These are phyloP conservation scores for Nesometra sesokonis DNA, from an alignment of 35 echinoderm and acorn worm species.

Conservation along the genomic window DNA sequence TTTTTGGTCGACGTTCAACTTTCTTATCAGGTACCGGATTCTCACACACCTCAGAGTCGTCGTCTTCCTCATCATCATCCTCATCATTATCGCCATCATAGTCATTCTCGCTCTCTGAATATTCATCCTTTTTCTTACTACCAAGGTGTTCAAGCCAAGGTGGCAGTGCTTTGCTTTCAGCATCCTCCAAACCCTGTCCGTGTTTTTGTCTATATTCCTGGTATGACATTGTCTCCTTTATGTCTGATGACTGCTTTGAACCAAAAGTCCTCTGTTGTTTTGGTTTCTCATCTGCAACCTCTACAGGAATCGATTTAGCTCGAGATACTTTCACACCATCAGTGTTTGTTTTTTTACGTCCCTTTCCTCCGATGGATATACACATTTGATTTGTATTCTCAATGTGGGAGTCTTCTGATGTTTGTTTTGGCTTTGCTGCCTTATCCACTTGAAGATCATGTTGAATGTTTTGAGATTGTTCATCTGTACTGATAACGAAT, in stretches of 20 bases:
- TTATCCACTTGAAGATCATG: neutral
- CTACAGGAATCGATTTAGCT: no score
- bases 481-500: neutral
- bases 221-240: neutral
- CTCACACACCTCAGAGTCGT: no score
- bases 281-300: neutral
- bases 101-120: neutral
- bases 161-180: neutral
- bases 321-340: no score
- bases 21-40: neutral
- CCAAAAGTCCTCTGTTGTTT: neutral
- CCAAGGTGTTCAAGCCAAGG: neutral
- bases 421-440: no score
- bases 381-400: no score
- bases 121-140: neutral
- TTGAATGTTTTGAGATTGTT: neutral
- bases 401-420: no score
- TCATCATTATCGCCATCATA: neutral
- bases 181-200: neutral
- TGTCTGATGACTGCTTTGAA: neutral
- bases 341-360: no score
- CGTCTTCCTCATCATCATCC: neutral
- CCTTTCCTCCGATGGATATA: no score
- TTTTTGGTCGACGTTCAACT: no score
- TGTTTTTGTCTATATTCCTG: neutral